These are phyloP conservation scores for Columbina picui DNA, from an alignment of 2,113 vertebrate species.

Conservation along the genomic window DNA sequence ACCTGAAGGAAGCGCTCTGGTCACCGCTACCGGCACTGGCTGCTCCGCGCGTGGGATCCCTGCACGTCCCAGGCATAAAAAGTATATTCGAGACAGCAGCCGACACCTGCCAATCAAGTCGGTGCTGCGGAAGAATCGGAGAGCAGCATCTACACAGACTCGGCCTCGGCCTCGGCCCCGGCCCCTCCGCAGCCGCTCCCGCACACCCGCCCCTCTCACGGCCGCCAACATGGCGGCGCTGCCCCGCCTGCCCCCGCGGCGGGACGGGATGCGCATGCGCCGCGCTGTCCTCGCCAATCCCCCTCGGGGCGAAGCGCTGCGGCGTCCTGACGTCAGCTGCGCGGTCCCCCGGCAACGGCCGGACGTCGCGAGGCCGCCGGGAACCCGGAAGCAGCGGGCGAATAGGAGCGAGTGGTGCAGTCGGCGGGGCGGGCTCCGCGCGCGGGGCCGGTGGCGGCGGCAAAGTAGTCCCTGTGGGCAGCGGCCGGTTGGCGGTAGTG, in stretches of 20 bases:
- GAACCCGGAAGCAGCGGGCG: background rate
- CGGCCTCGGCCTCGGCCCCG: rapidly evolving
- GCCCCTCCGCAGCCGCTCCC: too few species aligned
- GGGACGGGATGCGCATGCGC: background rate
- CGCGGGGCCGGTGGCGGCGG: background rate
- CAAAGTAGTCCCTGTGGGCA: background rate
- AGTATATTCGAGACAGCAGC: background rate
- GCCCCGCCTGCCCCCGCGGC: rapidly evolving
- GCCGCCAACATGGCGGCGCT: background rate
- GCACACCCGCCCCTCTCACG: too few species aligned
- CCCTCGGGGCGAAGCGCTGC: rapidly evolving
- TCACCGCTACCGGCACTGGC: background rate
- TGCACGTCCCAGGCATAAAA: background rate
- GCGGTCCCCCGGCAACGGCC: background rate
- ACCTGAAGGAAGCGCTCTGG: background rate
- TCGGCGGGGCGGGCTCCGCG: background rate
- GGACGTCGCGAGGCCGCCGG: background rate
- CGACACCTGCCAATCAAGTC: rapidly evolving
- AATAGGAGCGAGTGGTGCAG: background rate
- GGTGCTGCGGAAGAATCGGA: rapidly evolving
- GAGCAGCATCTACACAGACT: rapidly evolving
- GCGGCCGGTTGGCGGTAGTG: background rate
- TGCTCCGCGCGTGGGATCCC: rapidly evolving
- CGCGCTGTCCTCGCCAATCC: rapidly evolving
- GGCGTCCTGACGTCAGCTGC: background rate